phyloP scores from a whole-genome alignment of 2,888 invertebrate genomes.

The Acanthosepion esculentum region DNA sequence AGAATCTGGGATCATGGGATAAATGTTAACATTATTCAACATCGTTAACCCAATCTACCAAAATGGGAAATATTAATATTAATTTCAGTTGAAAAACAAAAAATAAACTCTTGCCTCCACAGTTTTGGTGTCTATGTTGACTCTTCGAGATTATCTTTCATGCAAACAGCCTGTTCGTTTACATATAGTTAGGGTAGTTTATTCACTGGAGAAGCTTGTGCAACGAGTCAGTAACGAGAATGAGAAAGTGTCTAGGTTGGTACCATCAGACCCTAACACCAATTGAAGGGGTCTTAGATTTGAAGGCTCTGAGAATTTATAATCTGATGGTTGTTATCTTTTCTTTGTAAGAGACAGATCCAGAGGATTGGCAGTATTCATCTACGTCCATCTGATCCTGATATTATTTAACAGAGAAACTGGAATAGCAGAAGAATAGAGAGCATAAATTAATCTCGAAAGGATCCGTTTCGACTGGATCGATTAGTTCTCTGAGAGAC shows the following conservation, averaged over 20 bases:
- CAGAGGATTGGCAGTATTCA: conserved; percentile 36
- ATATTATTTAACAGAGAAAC: background rate
- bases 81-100: background rate
- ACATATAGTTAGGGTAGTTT: background rate
- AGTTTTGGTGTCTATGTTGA: background rate
- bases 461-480: conserved; percentile 35
- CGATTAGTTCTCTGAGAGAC: background rate
- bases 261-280: background rate
- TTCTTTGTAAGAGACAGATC: background rate
- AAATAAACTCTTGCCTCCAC: background rate
- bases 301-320: conserved; percentile 44
- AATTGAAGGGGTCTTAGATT: conserved; percentile 35
- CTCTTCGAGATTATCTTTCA: background rate
- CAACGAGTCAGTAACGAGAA: background rate
- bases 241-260: background rate
- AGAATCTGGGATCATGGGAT: background rate
- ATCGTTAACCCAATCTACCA: background rate
- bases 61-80: background rate
- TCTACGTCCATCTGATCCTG: background rate
- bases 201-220: background rate
- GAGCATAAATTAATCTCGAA: background rate
- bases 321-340: background rate
- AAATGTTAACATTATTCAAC: background rate
- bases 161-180: background rate
- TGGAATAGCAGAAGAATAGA: background rate